phyloP scores from a whole-genome alignment of 1,140 invertebrate species.

The Eurosta solidaginis region DNA sequence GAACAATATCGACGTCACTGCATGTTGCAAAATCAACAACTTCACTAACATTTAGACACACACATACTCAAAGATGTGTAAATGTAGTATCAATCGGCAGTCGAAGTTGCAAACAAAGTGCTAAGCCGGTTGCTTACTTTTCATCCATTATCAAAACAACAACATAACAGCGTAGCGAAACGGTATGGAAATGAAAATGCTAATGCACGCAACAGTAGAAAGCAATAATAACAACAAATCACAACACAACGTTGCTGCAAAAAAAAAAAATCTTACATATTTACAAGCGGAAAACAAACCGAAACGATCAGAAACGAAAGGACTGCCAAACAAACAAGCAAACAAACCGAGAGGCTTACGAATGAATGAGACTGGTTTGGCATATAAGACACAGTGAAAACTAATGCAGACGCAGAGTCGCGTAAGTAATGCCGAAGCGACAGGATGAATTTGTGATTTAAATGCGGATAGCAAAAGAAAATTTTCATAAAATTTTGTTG shows the following conservation, averaged over 20 bases:
- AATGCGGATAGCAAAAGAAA: conserved; percentile 28
- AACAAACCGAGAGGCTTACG: conserved; percentile 4
- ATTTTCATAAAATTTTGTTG: conserved; percentile 15
- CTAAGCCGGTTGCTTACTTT: background rate
- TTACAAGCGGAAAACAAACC: conserved; percentile 12
- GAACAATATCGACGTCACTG: too few relatives aligned
- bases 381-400: conserved; percentile 45
- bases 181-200: background rate
- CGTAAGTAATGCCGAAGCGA: conserved; percentile 44
- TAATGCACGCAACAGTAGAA: background rate
- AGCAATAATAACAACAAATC: background rate
- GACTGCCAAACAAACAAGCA: conserved; percentile 26
- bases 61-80: too few relatives aligned
- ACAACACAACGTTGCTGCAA: background rate
- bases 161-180: too few relatives aligned
- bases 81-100: too few relatives aligned
- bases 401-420: conserved; percentile 43
- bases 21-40: too few relatives aligned
- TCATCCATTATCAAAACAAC: background rate
- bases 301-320: conserved; percentile 28
- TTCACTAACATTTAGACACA: too few relatives aligned
- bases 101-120: too few relatives aligned
- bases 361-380: conserved; percentile 15
- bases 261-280: conserved; percentile 3
- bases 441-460: background rate